These are phyloP conservation scores for Microcaecilia unicolor DNA, from an alignment of 2,797 vertebrate species.

Conservation along the genomic window DNA sequence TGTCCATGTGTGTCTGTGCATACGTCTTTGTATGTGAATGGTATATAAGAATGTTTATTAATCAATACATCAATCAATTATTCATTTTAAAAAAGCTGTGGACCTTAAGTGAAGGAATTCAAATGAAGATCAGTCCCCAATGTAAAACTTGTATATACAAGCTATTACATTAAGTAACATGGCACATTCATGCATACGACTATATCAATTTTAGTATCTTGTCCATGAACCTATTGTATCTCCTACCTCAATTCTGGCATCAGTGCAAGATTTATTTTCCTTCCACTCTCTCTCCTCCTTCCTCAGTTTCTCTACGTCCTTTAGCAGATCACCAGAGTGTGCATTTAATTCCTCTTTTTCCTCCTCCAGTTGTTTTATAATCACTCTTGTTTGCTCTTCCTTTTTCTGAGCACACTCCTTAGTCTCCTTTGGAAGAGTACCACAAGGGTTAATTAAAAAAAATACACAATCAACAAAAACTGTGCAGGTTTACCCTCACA, in stretches of 20 bases:
- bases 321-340: conserved; percentile 68
- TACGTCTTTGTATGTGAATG: too few species aligned
- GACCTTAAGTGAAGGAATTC: too few species aligned
- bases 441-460: conserved; percentile 56
- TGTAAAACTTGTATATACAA: conserved; percentile 65
- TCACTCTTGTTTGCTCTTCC: conserved; percentile 67
- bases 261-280: conserved; percentile 61
- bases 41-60: too few species aligned
- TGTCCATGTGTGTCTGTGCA: too few species aligned
- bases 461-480: conserved; percentile 66
- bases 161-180: conserved; percentile 58
- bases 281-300: conserved; percentile 66
- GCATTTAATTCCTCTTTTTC: conserved; percentile 77
- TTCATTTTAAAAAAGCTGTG: too few species aligned
- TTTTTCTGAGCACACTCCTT: conserved; percentile 65
- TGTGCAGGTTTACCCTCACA: conserved; percentile 50
- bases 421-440: conserved; percentile 67
- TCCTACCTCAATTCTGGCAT: conserved; percentile 75
- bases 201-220: conserved; percentile 35
- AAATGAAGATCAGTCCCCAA: conserved; percentile 55
- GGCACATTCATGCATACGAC: conserved; percentile 36
- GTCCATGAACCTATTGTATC: conserved; percentile 15
- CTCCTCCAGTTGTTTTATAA: conserved; percentile 69
- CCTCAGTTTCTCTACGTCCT: conserved; percentile 85
- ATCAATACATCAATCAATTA: too few species aligned